Conservation (phyloP, 2,797 vertebrate genomes). For the Spinus pinus region DNA sequence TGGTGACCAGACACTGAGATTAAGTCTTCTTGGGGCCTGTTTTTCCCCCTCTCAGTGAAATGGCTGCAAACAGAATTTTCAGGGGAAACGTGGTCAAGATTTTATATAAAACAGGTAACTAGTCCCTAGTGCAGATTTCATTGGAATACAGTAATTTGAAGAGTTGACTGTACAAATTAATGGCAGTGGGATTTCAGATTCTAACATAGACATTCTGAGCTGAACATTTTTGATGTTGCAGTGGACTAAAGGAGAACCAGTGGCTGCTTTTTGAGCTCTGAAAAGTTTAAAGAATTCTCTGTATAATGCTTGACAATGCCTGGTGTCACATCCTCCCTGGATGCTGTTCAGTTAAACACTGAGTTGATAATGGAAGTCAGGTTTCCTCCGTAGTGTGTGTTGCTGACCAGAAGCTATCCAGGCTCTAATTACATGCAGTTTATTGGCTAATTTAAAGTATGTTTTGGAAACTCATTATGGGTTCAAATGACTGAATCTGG, state of each 20-base stretch:
- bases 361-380: not conserved
- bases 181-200: not conserved
- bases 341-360: not conserved
- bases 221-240: not conserved
- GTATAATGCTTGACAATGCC: not conserved
- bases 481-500: not conserved
- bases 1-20: not conserved
- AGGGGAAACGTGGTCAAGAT: not conserved
- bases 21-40: accelerated
- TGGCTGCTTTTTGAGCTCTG: not conserved
- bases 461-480: not conserved
- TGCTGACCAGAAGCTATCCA: not conserved
- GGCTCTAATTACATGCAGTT: not conserved
- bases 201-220: not conserved
- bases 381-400: not conserved
- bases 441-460: not conserved
- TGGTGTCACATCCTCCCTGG: not conserved
- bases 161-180: not conserved
- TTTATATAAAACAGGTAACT: not conserved
- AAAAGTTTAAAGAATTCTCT: not conserved
- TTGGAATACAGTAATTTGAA: not conserved
- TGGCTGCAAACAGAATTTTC: not conserved
- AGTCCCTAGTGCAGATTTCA: not conserved
- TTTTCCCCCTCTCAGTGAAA: not conserved
- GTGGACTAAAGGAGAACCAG: not conserved